Evolutionary conservation across 2,888 invertebrate species (phyloP).

Genomic region (Resseliella maxima): DNA sequence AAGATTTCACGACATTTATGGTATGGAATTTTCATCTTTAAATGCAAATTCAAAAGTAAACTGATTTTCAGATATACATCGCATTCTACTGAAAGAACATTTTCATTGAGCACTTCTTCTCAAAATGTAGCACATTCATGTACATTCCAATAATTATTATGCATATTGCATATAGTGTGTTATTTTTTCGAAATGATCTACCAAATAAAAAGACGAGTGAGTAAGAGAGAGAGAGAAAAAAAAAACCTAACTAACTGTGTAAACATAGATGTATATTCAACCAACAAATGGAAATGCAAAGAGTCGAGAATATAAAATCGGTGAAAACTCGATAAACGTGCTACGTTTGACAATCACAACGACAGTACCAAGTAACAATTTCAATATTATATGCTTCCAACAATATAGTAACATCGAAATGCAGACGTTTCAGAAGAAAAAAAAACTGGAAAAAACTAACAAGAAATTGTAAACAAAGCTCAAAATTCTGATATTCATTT

Average conservation of each 20-base stretch:
- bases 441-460: too few species aligned
- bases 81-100: not conserved
- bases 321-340: not conserved
- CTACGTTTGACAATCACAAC: not conserved
- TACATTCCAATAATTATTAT: conserved; percentile 11
- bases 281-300: not conserved
- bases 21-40: not conserved
- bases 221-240: not conserved
- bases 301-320: too few species aligned
- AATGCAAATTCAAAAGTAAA: conserved; percentile 1
- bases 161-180: not conserved
- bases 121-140: not conserved
- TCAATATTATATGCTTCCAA: not conserved
- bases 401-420: too few species aligned
- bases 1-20: conserved; percentile 15
- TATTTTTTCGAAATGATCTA: not conserved
- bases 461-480: conserved; percentile 42
- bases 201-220: not conserved
- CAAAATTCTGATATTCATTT: conserved; percentile 1
- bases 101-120: not conserved
- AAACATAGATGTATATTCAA: too few species aligned
- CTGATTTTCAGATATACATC: not conserved
- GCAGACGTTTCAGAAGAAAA: not conserved
- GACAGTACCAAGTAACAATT: not conserved
- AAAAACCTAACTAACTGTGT: not conserved